Conservation (phyloP, 1,140 invertebrate species). For the Metaphire vulgaris region DNA sequence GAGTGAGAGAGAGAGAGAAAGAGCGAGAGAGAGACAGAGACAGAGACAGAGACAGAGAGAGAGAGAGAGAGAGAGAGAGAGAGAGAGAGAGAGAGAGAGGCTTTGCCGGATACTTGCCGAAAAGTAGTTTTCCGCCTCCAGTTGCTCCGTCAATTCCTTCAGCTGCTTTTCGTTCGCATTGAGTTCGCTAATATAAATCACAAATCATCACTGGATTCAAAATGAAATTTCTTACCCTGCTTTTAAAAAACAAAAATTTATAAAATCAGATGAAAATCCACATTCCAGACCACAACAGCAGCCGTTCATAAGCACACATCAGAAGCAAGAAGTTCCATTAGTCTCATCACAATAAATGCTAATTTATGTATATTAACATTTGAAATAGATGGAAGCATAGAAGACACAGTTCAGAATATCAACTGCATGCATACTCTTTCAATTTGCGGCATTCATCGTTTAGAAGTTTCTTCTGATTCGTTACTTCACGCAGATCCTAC, state of each 20-base stretch:
- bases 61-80: too few relatives aligned
- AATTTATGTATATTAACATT: not conserved
- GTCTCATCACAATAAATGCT: not conserved
- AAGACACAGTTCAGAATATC: too few relatives aligned
- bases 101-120: conserved; percentile 55
- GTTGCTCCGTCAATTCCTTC: conserved; percentile 85
- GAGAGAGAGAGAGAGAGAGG: too few relatives aligned
- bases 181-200: conserved; percentile 41
- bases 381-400: too few relatives aligned
- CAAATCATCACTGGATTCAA: too few relatives aligned
- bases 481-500: not conserved
- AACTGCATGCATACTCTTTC: not conserved
- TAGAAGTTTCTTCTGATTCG: not conserved
- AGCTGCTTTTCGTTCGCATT: conserved; percentile 69
- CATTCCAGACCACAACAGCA: not conserved
- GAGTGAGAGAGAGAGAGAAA: too few relatives aligned
- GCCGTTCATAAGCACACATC: not conserved
- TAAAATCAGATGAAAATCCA: not conserved
- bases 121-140: conserved; percentile 88
- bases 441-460: not conserved
- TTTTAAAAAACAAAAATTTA: not conserved
- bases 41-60: too few relatives aligned
- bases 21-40: too few relatives aligned
- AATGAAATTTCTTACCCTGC: too few relatives aligned
- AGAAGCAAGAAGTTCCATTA: not conserved